Evolutionary conservation across 2,888 invertebrate species (phyloP).

Genomic region (Dorcus parallelipipedus): DNA sequence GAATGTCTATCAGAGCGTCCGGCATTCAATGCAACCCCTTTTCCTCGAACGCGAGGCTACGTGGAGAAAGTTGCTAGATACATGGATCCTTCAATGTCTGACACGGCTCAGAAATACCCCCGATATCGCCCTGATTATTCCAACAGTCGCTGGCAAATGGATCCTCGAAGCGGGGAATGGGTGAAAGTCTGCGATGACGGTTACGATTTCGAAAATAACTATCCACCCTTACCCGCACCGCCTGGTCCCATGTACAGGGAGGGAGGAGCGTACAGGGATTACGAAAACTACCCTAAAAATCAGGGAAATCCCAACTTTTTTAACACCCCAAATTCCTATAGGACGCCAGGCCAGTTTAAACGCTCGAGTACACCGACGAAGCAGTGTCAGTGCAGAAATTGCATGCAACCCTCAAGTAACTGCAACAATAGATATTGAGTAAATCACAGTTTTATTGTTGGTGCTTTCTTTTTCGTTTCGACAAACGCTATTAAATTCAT

Average conservation of each 20-base stretch:
- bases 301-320: conserved; percentile 8
- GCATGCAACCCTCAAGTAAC: background rate
- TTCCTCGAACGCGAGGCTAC: conserved; percentile 24
- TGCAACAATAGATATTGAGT: conserved; percentile 6
- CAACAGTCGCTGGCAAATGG: conserved; percentile 32
- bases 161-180: conserved; percentile 37
- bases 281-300: conserved; percentile 13
- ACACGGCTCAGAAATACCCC: conserved; percentile 19
- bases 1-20: conserved; percentile 20
- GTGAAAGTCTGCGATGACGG: conserved; percentile 28
- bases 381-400: conserved; percentile 15
- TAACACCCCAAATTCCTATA: conserved; percentile 4
- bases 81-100: conserved; percentile 26
- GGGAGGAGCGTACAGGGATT: conserved; percentile 4
- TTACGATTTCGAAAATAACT: conserved; percentile 28
- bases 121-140: conserved; percentile 11
- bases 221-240: conserved; percentile 26
- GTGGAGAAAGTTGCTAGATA: conserved; percentile 28
- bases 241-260: conserved; percentile 16
- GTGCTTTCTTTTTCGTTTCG: too few species aligned
- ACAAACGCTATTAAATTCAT: too few species aligned
- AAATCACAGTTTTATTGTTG: too few species aligned
- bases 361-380: conserved; percentile 1
- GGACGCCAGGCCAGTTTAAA: conserved; percentile 10
- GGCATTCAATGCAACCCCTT: conserved; percentile 19